Evolutionary conservation across 2,113 vertebrate genomes (phyloP).

Genomic region (Bubo blakistoni): DNA sequence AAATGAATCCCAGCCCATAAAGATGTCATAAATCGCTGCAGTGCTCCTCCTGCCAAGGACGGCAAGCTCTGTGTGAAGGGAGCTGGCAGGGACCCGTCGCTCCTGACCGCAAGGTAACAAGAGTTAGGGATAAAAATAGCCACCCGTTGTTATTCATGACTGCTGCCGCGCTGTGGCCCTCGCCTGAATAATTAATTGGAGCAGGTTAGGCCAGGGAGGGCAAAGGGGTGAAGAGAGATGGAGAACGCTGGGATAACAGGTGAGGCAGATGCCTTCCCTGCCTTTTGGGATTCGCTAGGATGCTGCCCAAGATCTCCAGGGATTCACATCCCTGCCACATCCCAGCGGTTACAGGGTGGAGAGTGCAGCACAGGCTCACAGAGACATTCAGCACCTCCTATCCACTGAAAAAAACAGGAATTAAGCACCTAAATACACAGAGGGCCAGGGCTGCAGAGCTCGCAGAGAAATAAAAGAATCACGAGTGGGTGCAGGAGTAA

Average conservation of each 20-base stretch:
- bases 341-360: fast-evolving
- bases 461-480: not conserved
- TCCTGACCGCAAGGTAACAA: not conserved
- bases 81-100: not conserved
- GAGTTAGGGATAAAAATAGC: conserved; percentile 57
- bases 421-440: not conserved
- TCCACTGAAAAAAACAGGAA: not conserved
- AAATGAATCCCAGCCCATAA: not conserved
- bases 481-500: not conserved
- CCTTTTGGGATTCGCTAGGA: not conserved
- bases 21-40: fast-evolving
- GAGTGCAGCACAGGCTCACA: not conserved
- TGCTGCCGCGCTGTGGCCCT: not conserved
- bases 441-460: fast-evolving
- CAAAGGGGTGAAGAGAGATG: not conserved
- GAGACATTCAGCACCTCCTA: not conserved
- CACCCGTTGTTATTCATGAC: not conserved
- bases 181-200: conserved; percentile 29
- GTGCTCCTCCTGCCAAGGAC: not conserved
- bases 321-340: not conserved
- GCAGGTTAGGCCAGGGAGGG: not conserved
- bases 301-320: not conserved
- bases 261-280: not conserved
- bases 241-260: not conserved
- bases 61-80: not conserved